Evolutionary conservation across 2,797 vertebrate species (phyloP).

Genomic region (Synanceia verrucosa): DNA sequence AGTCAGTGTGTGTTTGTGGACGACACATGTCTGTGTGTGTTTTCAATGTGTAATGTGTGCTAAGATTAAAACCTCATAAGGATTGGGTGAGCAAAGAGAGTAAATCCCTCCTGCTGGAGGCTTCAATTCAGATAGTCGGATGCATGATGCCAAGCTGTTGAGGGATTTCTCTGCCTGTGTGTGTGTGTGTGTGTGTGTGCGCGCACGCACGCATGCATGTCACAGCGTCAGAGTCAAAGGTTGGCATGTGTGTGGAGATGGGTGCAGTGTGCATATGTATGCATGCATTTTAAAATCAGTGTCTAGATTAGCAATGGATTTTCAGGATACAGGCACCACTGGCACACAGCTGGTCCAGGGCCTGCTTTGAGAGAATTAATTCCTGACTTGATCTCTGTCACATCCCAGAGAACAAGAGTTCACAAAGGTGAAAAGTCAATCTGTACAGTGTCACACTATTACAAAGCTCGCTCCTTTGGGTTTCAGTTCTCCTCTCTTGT

Average conservation of each 20-base stretch:
- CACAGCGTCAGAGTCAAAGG: conserved; percentile 36
- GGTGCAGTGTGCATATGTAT: conserved; percentile 7
- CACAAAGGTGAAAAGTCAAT: conserved; percentile 23
- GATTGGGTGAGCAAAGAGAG: conserved; percentile 51
- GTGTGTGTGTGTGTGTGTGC: conserved; percentile 35
- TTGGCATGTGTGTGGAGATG: conserved; percentile 10
- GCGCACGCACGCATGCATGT: conserved; percentile 33
- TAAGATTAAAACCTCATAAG: conserved; percentile 60
- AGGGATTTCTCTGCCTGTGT: conserved; percentile 59
- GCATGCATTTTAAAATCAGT: conserved; percentile 27
- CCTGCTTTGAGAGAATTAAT: conserved; percentile 44
- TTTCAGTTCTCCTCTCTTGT: not conserved
- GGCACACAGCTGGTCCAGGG: conserved; percentile 9
- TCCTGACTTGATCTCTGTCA: conserved; percentile 22
- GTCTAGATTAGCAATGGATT: conserved; percentile 46
- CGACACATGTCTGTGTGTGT: conserved; percentile 8
- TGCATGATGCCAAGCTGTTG: conserved; percentile 66
- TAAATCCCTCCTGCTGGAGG: conserved; percentile 67
- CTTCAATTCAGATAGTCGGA: conserved; percentile 61
- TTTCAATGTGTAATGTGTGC: conserved; percentile 22
- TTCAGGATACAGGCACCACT: conserved; percentile 28
- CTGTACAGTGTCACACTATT: not conserved
- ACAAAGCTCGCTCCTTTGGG: not conserved
- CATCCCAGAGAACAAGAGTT: conserved; percentile 25
- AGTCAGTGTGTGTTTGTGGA: not conserved